These are phyloP conservation scores for Papilio helenus DNA, from an alignment of 1,140 invertebrate species.

Conservation along the genomic window DNA sequence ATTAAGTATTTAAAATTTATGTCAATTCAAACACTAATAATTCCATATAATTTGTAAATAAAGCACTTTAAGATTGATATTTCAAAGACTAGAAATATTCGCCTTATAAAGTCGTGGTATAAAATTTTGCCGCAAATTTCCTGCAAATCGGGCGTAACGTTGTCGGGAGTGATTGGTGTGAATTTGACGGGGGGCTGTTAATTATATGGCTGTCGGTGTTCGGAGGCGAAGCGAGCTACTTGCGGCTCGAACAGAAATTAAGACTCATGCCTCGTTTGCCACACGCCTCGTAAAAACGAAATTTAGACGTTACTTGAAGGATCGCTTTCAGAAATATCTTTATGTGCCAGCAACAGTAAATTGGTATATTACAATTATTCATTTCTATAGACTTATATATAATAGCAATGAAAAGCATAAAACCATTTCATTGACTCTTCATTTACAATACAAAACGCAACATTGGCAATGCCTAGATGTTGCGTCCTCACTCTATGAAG, in stretches of 20 bases:
- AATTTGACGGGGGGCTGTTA: constrained; percentile 76
- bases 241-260: constrained; percentile 55
- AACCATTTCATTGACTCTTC: too few relatives aligned
- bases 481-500: not conserved
- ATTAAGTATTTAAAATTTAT: not conserved
- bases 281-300: constrained; percentile 54
- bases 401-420: too few relatives aligned
- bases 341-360: constrained; percentile 1
- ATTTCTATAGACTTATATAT: not conserved
- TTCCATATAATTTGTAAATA: not conserved
- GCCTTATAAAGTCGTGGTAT: not conserved
- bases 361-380: not conserved
- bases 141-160: constrained; percentile 49
- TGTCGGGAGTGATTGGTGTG: constrained; percentile 66
- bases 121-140: constrained; percentile 24
- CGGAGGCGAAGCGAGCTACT: constrained; percentile 37
- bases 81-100: not conserved
- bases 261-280: constrained; percentile 53
- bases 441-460: too few relatives aligned
- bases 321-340: constrained; percentile 22
- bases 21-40: not conserved
- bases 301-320: constrained; percentile 43
- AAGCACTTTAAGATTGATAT: not conserved
- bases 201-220: constrained; percentile 65
- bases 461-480: too few relatives aligned